Conservation (phyloP, 2,797 vertebrate genomes). For the Orientallactaga sibirica region DNA sequence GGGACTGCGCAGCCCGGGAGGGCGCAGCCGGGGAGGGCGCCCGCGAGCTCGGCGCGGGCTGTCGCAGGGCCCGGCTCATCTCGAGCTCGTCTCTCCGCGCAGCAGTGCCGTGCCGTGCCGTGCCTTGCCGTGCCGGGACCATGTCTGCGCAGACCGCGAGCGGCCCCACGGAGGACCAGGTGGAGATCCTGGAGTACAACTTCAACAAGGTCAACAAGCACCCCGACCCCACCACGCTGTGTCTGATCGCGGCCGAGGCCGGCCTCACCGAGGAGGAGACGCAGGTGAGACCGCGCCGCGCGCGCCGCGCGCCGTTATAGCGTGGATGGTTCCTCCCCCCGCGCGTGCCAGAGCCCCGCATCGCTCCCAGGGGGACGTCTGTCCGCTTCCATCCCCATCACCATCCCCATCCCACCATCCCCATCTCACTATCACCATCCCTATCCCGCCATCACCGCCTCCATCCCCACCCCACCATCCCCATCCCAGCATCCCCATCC, state of each 20-base stretch:
- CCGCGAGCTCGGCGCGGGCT: background rate
- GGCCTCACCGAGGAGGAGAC: constrained; percentile 94
- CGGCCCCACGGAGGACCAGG: constrained; percentile 92
- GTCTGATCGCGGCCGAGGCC: constrained; percentile 94
- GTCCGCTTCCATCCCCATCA: background rate
- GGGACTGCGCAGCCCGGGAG: too few relatives aligned
- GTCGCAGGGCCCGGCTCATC: background rate
- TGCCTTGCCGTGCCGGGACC: constrained; percentile 44
- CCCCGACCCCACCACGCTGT: constrained; percentile 92
- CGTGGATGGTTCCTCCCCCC: background rate
- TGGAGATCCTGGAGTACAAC: constrained; percentile 93
- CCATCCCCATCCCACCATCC: background rate
- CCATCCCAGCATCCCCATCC: background rate
- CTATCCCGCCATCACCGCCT: background rate
- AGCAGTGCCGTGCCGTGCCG: background rate
- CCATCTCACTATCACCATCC: too few relatives aligned
- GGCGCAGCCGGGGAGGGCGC: background rate
- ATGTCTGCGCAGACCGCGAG: constrained; percentile 83
- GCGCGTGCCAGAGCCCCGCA: background rate
- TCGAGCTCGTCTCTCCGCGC: background rate
- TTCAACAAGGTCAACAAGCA: constrained; percentile 92
- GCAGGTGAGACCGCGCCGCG: constrained; percentile 84
- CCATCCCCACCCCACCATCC: background rate
- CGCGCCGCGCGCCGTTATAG: too few relatives aligned
- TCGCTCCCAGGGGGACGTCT: background rate